phyloP scores from a whole-genome alignment of 1,140 invertebrate species.

The Hypsibius dujardini region DNA sequence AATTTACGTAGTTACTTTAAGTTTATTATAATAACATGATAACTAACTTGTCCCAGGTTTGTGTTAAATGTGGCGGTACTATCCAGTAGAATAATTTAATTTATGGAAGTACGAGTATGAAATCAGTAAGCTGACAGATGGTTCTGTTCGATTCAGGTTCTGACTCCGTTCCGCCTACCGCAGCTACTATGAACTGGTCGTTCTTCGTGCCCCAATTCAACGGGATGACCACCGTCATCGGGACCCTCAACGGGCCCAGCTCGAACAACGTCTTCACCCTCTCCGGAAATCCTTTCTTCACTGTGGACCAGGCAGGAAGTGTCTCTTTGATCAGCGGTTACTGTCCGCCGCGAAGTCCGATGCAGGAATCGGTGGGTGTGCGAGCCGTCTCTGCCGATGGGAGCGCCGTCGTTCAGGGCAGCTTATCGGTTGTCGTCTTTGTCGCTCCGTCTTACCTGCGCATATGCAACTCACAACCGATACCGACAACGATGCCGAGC shows the following conservation, averaged over 20 bases:
- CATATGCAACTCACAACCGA: background rate
- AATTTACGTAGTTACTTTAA: background rate
- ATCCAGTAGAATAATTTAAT: too few relatives aligned
- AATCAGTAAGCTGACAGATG: background rate
- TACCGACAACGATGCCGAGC: background rate
- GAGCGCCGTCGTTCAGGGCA: background rate
- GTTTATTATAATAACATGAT: background rate
- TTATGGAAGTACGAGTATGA: too few relatives aligned
- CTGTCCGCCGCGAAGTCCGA: background rate
- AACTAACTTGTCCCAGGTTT: background rate
- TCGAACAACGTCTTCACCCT: background rate
- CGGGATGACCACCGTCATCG: background rate
- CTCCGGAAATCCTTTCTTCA: background rate
- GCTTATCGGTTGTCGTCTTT: background rate
- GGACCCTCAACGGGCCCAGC: background rate
- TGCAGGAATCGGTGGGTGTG: background rate
- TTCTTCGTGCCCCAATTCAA: constrained; percentile 3
- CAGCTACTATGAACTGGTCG: constrained; percentile 13
- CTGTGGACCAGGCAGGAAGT: background rate
- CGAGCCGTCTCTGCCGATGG: background rate
- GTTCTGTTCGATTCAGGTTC: background rate
- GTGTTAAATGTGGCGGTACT: too few relatives aligned
- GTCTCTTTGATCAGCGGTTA: background rate
- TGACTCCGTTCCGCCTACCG: background rate
- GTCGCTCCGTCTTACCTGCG: background rate